A percentile compares a stretch with the other conserved stretches of the same genome.
Conservation (phyloP, 2,797 vertebrate genomes). For the Phrynocephalus forsythii region DNA sequence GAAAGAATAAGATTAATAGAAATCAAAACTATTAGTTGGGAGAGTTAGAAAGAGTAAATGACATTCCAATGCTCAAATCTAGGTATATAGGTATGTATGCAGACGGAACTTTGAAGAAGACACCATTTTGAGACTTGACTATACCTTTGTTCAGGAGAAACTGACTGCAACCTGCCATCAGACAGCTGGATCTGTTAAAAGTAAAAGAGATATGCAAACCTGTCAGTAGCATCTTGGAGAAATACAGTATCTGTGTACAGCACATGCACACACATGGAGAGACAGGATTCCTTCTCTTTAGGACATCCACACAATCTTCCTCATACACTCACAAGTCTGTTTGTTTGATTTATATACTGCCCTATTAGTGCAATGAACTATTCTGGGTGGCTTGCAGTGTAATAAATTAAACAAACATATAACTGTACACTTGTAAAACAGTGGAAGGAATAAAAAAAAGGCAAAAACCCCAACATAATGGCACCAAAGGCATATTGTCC, state of each 20-base stretch:
- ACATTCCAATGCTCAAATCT: not conserved
- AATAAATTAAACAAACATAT: too few relatives aligned
- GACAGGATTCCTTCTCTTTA: not conserved
- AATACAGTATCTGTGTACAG: not conserved
- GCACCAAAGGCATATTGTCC: too few relatives aligned
- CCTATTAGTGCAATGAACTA: too few relatives aligned
- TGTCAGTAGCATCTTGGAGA: constrained; percentile 8
- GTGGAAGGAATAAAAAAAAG: too few relatives aligned
- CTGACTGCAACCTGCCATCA: constrained; percentile 75
- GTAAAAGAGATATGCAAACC: not conserved
- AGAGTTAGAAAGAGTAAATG: too few relatives aligned
- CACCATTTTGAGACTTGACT: not conserved
- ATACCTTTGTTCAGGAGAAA: constrained; percentile 82
- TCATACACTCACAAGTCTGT: not conserved
- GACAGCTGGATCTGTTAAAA: constrained; percentile 74
- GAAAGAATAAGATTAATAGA: too few relatives aligned
- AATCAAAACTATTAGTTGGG: not conserved
- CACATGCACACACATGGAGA: not conserved
- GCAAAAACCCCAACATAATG: too few relatives aligned
- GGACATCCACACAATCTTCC: not conserved
- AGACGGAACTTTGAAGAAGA: not conserved
- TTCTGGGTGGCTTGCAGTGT: too few relatives aligned
- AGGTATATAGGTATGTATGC: not conserved
- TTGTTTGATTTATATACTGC: too few relatives aligned
- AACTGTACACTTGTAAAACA: too few relatives aligned